Conservation (phyloP, 2,888 invertebrate genomes). For the Diadromus collaris region DNA sequence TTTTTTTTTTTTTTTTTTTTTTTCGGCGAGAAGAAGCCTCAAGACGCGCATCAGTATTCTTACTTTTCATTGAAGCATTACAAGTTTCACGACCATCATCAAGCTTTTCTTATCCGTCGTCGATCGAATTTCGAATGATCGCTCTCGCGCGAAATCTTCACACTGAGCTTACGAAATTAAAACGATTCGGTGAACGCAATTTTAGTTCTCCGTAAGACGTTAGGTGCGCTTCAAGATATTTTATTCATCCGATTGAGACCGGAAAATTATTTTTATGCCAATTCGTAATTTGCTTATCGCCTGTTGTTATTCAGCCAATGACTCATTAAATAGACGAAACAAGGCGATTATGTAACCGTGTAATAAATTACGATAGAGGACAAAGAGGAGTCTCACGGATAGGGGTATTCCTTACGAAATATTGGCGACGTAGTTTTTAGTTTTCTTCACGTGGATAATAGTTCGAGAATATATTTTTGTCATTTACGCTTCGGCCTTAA, state of each 20-base stretch:
- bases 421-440: not conserved
- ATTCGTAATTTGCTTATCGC: not conserved
- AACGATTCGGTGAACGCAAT: not conserved
- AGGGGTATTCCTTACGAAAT: not conserved
- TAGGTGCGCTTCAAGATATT: not conserved
- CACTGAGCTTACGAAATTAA: not conserved
- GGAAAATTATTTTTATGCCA: not conserved
- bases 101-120: constrained; percentile 1
- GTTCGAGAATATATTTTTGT: not conserved
- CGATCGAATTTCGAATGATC: not conserved
- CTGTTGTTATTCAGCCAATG: not conserved
- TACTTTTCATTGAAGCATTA: constrained; percentile 33
- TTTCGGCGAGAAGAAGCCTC: not conserved
- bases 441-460: not conserved
- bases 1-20: constrained; percentile 6
- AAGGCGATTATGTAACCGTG: not conserved
- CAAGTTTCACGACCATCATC: constrained; percentile 6
- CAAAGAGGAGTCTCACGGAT: not conserved
- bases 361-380: not conserved
- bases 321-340: not conserved
- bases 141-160: not conserved
- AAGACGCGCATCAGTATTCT: constrained; percentile 23
- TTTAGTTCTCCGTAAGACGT: not conserved
- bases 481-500: not conserved
- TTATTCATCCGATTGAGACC: not conserved